Evolutionary conservation across 2,888 invertebrate genomes (phyloP), one percentile per base, ranked within the genome.

Genomic region (Ectobius pallidus): DNA sequence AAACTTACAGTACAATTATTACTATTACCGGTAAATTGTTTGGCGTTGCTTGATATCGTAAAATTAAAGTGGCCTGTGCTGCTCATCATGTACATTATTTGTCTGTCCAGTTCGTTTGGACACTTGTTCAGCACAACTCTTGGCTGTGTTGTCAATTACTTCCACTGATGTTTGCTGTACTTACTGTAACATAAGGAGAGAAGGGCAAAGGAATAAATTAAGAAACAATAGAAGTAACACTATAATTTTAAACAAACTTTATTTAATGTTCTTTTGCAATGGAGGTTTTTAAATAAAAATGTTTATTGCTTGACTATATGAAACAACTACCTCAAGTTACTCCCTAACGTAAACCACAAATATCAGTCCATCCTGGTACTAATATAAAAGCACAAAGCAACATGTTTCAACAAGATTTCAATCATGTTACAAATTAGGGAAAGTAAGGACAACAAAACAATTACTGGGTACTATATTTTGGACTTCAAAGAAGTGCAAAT

Each of bases 221-320:
- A n/a, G n/a, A n/a, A n/a, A n/a, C 34, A 7, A 34, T 34, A 34
- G 11, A 34, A 34, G 6, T 34, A 34, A 6, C 6, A 34, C 34
- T 58, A n/a, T 58, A 30, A 27, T 58, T 20, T 30, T 30, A 58
- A 58, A 58, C 58, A 58, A 58, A 58, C 30, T 58, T 58, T 58
- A 58, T 58, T 58, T 58, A 58, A 58, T 58, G n/a, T 58, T 58
- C 16, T 58, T 20, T 58, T 58, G 58, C 30, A 58, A 58, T 58
- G 58, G 58, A 58, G 32, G 58, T 58, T 58, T 30, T n/a, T 58
- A 30, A 58, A 58, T 30, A 30, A 58, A 58, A 58, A 58, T 58
- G 58, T 58, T 58, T 30, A 58, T 58, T 58, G 16, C 30, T 58
- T 30, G 27, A 58, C 22, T 58, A 58, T 58, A 30, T 58, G 58